These are phyloP conservation scores for Brachionus angularis DNA, from an alignment of 1,140 invertebrate species.

Conservation along the genomic window DNA sequence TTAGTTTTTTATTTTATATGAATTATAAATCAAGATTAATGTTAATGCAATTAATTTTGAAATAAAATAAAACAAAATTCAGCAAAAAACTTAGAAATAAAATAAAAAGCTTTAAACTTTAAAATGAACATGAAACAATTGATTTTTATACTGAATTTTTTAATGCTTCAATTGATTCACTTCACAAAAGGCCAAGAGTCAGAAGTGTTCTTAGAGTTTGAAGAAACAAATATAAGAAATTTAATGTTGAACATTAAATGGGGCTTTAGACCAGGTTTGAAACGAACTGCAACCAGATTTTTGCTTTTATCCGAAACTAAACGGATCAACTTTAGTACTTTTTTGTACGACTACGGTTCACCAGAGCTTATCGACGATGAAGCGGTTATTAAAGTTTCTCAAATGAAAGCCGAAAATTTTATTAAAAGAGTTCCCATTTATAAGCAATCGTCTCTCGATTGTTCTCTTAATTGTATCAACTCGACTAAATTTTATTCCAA, in stretches of 20 bases:
- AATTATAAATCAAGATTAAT: no score
- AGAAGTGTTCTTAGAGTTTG: conserved; percentile 1
- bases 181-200: no score
- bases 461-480: conserved; percentile 24
- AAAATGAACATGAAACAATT: no score
- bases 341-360: neutral
- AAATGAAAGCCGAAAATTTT: conserved; percentile 29
- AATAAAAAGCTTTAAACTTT: no score
- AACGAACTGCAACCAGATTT: conserved; percentile 2
- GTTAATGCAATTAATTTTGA: no score
- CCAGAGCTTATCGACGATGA: conserved; percentile 42
- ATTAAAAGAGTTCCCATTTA: conserved; percentile 9
- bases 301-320: conserved; percentile 4
- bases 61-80: no score
- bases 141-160: no score
- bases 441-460: neutral
- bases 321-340: conserved; percentile 23
- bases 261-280: neutral
- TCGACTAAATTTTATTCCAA: conserved; percentile 13
- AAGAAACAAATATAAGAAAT: conserved; percentile 20
- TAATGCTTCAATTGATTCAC: no score
- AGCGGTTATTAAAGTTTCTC: conserved; percentile 15
- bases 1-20: no score
- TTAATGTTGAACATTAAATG: conserved; percentile 34
- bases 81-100: no score